These are phyloP conservation scores for Amphilophus citrinellus DNA, from an alignment of 2,113 vertebrate genomes.

Conservation along the genomic window DNA sequence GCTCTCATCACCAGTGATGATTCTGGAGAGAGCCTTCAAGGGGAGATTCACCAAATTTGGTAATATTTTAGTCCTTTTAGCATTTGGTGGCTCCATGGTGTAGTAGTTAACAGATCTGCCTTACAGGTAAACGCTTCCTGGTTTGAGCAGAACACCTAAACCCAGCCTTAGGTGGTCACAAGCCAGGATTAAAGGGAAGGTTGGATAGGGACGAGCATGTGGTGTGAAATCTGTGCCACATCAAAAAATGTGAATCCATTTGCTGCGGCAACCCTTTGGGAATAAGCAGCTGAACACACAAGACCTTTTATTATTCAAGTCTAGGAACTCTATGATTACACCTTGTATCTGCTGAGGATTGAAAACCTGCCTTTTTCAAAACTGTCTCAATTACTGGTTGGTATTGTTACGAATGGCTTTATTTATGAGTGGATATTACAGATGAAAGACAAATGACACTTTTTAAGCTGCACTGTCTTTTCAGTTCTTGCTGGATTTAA, in stretches of 20 bases:
- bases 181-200: not conserved
- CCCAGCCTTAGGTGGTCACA: not conserved
- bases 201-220: not conserved
- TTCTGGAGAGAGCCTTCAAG: not conserved
- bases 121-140: not conserved
- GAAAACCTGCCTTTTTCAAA: conserved; percentile 9
- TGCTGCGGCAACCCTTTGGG: not conserved
- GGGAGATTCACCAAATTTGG: not conserved
- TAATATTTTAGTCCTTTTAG: not conserved
- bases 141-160: not conserved
- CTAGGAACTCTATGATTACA: not conserved
- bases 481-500: not conserved
- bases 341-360: not conserved
- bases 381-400: not conserved
- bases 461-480: conserved; percentile 9
- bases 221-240: conserved; percentile 2
- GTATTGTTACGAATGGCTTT: not conserved
- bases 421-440: not conserved
- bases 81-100: not conserved
- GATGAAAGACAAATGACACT: not conserved
- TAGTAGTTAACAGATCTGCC: not conserved
- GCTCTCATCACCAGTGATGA: too few species aligned
- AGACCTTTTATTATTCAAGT: not conserved
- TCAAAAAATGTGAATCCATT: not conserved
- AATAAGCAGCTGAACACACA: not conserved